Base-by-base conservation (phyloP, 2,888 invertebrate genomes). In the Phasia obesa region DNA sequence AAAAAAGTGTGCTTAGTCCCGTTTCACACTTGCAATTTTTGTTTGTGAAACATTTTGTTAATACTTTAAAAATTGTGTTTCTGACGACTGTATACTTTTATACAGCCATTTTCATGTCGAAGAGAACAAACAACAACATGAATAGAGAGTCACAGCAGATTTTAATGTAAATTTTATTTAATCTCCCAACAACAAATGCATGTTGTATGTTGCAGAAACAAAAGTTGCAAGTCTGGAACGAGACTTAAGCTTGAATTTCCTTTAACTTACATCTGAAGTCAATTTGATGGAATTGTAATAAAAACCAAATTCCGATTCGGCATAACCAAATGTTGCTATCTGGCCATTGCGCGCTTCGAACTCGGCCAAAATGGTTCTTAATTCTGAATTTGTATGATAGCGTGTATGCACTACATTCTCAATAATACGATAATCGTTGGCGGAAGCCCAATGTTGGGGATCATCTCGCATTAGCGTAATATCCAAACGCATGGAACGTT, bases 391-490 rank as follows among this genome's bases (percentile, higher is more conserved):
- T 0, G 92, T 92, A 88, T 95, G 94, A 90, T 96, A 97, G 11
- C 92, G 91, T 0, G 94, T 94, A 75, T 93, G 91, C 86, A 93
- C 92, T 85, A 95, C 93, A 89, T 95, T 95, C 85, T 94, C 94
- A 77, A 94, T 89, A 2, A 94, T 93, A 71, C 95, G 92, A 92
- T 95, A 95, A 91, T 97, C 97, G 89, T 96, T 95, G 0, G 95
- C 95, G 6, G 95, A 95, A 0, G 96, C 94, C 97, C 97, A 98
- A 88, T 96, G 95, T 85, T 94, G 93, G 0, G 95, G 95, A 90
- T 96, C 95, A 88, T 96, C 94, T n/a, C 94, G 93, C 93, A 95
- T 94, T 55, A 98, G 92, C 0, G 95, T 95, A 87, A 97, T 95
- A 91, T 97, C 96, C 82, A 94, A 92, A 70, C 94, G 93, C 53